phyloP scores from a whole-genome alignment of 2,888 invertebrate genomes.

The Orchestes rusci region DNA sequence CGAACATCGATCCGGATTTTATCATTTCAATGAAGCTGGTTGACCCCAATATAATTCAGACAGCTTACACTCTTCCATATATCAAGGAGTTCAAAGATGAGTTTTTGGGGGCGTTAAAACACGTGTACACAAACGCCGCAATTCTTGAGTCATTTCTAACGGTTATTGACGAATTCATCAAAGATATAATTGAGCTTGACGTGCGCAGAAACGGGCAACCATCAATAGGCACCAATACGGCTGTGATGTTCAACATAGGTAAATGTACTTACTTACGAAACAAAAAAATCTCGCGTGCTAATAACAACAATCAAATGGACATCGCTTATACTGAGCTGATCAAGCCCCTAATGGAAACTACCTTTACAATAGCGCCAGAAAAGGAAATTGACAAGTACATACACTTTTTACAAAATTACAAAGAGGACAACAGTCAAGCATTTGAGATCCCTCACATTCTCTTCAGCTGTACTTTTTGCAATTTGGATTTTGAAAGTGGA shows the following conservation, averaged over 20 bases:
- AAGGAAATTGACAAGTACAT: slow-evolving; percentile 8
- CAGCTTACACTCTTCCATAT: slow-evolving; percentile 22
- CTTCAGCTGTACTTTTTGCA: slow-evolving; percentile 27
- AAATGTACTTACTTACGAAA: slow-evolving; percentile 24
- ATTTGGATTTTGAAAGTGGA: slow-evolving; percentile 13
- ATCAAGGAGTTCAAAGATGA: slow-evolving; percentile 21
- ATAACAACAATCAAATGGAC: slow-evolving; percentile 13
- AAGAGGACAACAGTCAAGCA: slow-evolving; percentile 2
- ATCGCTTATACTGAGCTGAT: slow-evolving; percentile 30
- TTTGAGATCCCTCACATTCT: slow-evolving; percentile 15
- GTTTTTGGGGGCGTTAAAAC: slow-evolving; percentile 21
- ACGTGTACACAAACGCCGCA: slow-evolving; percentile 15
- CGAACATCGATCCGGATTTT: slow-evolving; percentile 14
- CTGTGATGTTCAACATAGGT: slow-evolving; percentile 30
- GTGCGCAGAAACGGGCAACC: slow-evolving; percentile 19
- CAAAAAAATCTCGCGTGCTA: slow-evolving; percentile 25
- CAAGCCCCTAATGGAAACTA: slow-evolving; percentile 29
- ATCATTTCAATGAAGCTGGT: slow-evolving; percentile 27
- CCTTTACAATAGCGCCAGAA: slow-evolving; percentile 9
- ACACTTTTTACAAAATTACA: slow-evolving; percentile 10
- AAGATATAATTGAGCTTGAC: slow-evolving; percentile 27
- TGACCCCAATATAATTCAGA: slow-evolving; percentile 12
- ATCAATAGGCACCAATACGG: slow-evolving; percentile 28
- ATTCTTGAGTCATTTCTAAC: slow-evolving; percentile 19
- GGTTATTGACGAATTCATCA: slow-evolving; percentile 27